Evolutionary conservation across 1,140 invertebrate species (phyloP), one percentile per base, ranked within the genome.

Genomic region (Drosophila insularis): DNA sequence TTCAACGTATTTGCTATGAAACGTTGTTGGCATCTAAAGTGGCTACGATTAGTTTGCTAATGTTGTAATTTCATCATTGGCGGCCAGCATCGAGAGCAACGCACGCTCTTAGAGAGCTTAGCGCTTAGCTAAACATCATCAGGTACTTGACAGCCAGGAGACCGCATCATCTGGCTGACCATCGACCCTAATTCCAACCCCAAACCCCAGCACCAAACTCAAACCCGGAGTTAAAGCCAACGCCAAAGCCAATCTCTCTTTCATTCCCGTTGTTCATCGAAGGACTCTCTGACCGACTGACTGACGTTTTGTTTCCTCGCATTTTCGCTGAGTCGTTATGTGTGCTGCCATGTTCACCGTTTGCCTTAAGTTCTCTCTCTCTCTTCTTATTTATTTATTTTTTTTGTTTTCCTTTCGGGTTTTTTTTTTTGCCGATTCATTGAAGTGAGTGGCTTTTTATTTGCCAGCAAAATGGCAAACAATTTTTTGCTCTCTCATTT

Each of bases 401-500:
- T 21, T 50, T 50, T 50, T 10, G 10, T 50, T 5, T 43, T n/a
- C 8, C 8, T 14, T 43, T 21, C 8, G 6, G 8, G 8, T 50
- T 50, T 50, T 50, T 21, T 43, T 32, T 77, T 77, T 71, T 78
- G 84, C 74, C 84, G 84, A 89, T 80, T 89, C 84, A 89, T 89
- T 89, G 84, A 89, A 89, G 85, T 89, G 84, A 89, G 84, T 89
- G 84, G 84, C 84, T 82, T 87, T 87, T 87, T 82, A 87, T 87
- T 89, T 87, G 76, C 72, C 43, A 70, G 79, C 68, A 74, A 84
- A 82, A 89, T 80, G 76, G 79, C 67, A 67, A 76, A 77, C 63
- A 74, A 77, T 71, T 86, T 78, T 81, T 85, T 74, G 60, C 62
- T 40, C 46, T 55, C 13, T 19, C 8, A 35, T 59, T 76, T 50